Evolutionary conservation across 2,113 vertebrate species (phyloP).

Genomic region (Noctilio leporinus): DNA sequence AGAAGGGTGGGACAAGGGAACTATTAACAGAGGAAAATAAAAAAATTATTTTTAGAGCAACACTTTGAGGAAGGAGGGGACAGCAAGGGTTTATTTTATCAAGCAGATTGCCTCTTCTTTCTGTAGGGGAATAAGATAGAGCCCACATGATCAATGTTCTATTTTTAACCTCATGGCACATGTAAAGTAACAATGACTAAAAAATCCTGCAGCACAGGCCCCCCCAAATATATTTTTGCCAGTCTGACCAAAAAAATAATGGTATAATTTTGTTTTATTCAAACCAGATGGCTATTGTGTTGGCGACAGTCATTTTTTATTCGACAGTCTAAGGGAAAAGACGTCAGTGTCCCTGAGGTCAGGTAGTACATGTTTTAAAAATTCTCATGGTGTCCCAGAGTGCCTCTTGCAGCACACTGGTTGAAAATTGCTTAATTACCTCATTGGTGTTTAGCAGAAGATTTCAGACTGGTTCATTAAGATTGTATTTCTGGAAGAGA

Average conservation of each 20-base stretch:
- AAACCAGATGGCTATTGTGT: background rate
- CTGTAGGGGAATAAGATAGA: background rate
- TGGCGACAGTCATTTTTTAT: background rate
- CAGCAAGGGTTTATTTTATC: background rate
- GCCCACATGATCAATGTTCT: background rate
- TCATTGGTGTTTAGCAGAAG: background rate
- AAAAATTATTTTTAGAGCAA: background rate
- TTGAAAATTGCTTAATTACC: background rate
- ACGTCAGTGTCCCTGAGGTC: background rate
- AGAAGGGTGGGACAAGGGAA: background rate
- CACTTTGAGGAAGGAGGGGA: background rate
- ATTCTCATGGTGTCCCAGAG: background rate
- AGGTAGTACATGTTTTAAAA: background rate
- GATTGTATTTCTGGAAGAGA: background rate
- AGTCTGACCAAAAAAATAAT: background rate
- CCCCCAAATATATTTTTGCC: background rate
- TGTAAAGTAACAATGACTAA: background rate
- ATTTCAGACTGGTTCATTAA: background rate
- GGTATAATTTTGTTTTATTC: background rate
- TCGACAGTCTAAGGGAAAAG: background rate
- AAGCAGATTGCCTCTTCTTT: background rate
- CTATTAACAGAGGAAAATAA: background rate
- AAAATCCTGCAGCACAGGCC: background rate
- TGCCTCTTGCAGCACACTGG: background rate
- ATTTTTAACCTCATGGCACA: background rate